Base-by-base conservation (phyloP, 2,888 invertebrate species). In the Ctenicera cuprea region DNA sequence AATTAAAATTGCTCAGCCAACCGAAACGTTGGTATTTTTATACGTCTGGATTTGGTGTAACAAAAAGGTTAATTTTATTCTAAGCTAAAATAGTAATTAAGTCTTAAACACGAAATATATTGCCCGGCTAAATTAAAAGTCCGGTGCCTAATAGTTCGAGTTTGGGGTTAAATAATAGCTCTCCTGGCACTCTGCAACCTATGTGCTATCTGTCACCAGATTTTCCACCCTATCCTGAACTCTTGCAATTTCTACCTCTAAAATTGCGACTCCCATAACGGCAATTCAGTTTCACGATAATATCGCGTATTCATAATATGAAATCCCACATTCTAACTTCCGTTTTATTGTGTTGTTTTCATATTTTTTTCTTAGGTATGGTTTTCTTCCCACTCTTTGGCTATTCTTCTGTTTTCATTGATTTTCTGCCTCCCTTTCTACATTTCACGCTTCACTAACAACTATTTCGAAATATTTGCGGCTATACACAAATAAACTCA, bases 291-390 rank as follows among this genome's bases (percentile, higher is more conserved):
- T 45, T 69, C 48, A 37, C 33, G 61, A 37, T 69, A 59, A 62
- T 69, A 69, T 62, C 48, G 48, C 45, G 45, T 37, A 61, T 62
- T 69, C 57, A 38, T 69, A 61, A 69, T 69, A 69, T 61, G 50
- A 61, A 69, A 61, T 69, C 45, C 62, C 45, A 16, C 22, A 14
- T 16, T 62, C 26, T 38, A 62, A 62, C 11, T 12, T 45, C 11
- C 30, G n/a, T 62, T 62, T 62, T 62, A 62, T 62, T 62, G 43
- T 45, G 43, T 45, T 62, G 62, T 45, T 62, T 62, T 43, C 45
- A 62, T 62, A 45, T 26, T 45, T 26, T 45, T 43, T 62, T 18
- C 62, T 43, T 37, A 18, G 2, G n/a, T n/a, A n/a, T 1, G 37
- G 5, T 45, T 45, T 33, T n/a, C n/a, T n/a, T 59, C 37, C 20